Conservation (phyloP, 2,888 invertebrate species). For the Trissonchulus latispiculum region DNA sequence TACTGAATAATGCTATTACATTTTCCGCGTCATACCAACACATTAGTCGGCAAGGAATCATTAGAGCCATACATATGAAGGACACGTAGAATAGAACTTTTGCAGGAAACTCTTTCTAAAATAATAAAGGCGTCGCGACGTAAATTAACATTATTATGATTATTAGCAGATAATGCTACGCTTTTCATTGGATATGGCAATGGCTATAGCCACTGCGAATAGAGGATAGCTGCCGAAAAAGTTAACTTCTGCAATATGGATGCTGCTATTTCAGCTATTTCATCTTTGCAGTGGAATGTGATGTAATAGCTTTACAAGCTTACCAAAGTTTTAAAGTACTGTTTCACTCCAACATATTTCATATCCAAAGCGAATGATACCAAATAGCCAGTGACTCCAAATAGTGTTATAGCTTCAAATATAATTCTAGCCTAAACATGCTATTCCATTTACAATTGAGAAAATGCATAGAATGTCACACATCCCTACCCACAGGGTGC, state of each 20-base stretch:
- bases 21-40: slow-evolving; percentile 82
- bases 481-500: no score
- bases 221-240: no score
- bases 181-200: no score
- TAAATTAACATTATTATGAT: no score
- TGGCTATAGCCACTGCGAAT: no score
- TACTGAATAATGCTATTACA: slow-evolving; percentile 77
- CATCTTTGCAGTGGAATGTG: slow-evolving; percentile 21
- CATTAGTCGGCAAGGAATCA: slow-evolving; percentile 70
- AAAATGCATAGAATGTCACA: no score
- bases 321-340: slow-evolving; percentile 90
- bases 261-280: no score
- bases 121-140: no score
- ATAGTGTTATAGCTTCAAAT: slow-evolving; percentile 65
- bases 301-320: slow-evolving; percentile 34
- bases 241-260: no score
- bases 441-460: no score
- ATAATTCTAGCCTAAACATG: no score
- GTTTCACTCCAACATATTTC: slow-evolving; percentile 75
- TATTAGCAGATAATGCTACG: no score
- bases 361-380: slow-evolving; percentile 74
- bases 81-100: slow-evolving; percentile 89
- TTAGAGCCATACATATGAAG: slow-evolving; percentile 71
- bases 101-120: slow-evolving; percentile 71
- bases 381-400: slow-evolving; percentile 74